Evolutionary conservation across 2,113 vertebrate species (phyloP).

Genomic region (Pipa parva): DNA sequence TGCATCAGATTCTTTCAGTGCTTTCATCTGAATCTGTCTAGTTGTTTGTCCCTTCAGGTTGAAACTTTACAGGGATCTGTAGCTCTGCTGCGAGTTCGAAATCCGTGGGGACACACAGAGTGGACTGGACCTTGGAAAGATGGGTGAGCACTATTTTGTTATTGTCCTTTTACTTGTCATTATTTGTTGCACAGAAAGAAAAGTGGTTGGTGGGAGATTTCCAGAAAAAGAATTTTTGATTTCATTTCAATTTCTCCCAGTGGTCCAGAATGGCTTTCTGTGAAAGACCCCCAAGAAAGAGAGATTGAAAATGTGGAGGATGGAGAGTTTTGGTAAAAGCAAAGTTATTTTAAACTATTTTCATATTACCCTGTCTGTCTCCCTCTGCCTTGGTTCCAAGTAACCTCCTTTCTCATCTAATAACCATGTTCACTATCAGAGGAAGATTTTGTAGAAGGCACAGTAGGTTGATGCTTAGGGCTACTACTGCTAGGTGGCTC

Average conservation of each 20-base stretch:
- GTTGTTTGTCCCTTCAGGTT: constrained; percentile 50
- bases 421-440: too few relatives aligned
- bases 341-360: not conserved
- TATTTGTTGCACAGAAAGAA: too few relatives aligned
- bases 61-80: constrained; percentile 26
- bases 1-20: too few relatives aligned
- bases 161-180: not conserved
- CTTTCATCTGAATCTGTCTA: too few relatives aligned
- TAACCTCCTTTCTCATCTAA: too few relatives aligned
- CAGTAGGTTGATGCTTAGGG: too few relatives aligned
- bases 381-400: too few relatives aligned
- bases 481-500: too few relatives aligned
- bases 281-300: constrained; percentile 34
- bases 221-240: not conserved
- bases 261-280: constrained; percentile 43
- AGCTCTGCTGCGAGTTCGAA: constrained; percentile 61
- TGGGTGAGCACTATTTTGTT: not conserved
- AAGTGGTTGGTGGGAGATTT: too few relatives aligned
- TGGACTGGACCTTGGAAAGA: constrained; percentile 71
- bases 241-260: constrained; percentile 9
- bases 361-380: too few relatives aligned
- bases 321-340: constrained; percentile 52
- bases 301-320: constrained; percentile 42
- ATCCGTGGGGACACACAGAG: constrained; percentile 69
- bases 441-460: too few relatives aligned